Percentiles rank a stretch among this genome's conserved stretches.
Conservation (phyloP, 2,797 vertebrate genomes). For the Morelia viridis region DNA sequence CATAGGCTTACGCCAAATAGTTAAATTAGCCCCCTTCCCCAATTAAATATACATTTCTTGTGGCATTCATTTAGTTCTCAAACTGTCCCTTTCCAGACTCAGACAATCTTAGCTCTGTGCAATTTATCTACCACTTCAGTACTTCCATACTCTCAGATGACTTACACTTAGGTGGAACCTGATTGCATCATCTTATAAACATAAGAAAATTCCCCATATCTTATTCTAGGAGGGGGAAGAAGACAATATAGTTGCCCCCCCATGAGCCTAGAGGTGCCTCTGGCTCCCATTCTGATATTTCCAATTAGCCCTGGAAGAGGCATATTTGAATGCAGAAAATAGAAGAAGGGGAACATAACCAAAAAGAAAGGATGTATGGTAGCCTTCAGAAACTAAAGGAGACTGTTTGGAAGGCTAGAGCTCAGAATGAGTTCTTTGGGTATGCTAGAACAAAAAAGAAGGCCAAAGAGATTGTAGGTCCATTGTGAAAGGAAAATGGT, state of each 20-base stretch:
- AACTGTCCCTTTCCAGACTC: neutral
- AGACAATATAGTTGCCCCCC: neutral
- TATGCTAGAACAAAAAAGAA: neutral
- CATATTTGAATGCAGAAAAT: neutral
- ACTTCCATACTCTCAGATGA: neutral
- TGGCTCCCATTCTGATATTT: neutral
- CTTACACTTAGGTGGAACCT: neutral
- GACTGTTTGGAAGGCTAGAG: neutral
- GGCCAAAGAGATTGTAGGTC: neutral
- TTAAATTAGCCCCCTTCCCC: neutral
- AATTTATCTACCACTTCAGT: neutral
- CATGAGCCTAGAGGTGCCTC: neutral
- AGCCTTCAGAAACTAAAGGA: neutral
- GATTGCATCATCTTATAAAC: neutral
- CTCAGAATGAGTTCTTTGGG: neutral
- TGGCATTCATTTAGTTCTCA: neutral
- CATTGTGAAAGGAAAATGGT: neutral
- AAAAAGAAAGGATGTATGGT: neutral
- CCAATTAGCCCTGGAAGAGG: neutral
- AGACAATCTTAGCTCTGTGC: neutral
- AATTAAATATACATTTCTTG: neutral
- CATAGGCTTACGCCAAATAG: neutral
- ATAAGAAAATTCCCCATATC: neutral
- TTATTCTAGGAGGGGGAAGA: neutral
- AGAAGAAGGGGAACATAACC: neutral